Evolutionary conservation across 1,140 invertebrate genomes (phyloP).

Genomic region (Semibalanus balanoides): DNA sequence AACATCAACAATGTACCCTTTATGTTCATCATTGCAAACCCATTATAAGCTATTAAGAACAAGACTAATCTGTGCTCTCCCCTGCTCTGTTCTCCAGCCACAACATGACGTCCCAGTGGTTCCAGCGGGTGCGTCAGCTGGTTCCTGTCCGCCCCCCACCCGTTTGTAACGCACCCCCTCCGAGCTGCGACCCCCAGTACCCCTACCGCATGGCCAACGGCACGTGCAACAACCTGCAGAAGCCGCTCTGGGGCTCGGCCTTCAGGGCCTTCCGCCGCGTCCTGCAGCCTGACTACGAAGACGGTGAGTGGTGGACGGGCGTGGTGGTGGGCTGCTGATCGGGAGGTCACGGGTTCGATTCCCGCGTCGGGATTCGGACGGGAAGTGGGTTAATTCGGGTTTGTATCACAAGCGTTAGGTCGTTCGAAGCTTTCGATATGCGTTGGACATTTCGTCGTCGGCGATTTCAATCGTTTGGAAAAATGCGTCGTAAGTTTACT

Average conservation of each 20-base stretch:
- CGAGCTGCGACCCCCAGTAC: conserved; percentile 11
- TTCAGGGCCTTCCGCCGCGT: conserved; percentile 64
- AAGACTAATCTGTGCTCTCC: not conserved
- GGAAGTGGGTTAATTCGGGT: too few relatives aligned
- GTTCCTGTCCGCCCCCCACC: not conserved
- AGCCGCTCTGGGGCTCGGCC: conserved; percentile 54
- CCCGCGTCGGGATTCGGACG: too few relatives aligned
- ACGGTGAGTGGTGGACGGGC: conserved; percentile 58
- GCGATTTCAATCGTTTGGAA: too few relatives aligned
- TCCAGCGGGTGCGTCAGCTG: not conserved
- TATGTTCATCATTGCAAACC: too few relatives aligned
- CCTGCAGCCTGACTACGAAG: conserved; percentile 60
- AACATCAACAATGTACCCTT: too few relatives aligned
- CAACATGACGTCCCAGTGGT: not conserved
- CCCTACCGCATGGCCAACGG: conserved; percentile 61
- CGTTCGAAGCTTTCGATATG: too few relatives aligned
- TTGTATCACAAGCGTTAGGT: too few relatives aligned
- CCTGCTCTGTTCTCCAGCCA: not conserved
- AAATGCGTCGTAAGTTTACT: too few relatives aligned
- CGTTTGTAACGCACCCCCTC: conserved; percentile 11
- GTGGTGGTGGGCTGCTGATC: too few relatives aligned
- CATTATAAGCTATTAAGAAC: too few relatives aligned
- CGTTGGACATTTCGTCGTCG: too few relatives aligned
- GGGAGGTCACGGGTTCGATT: too few relatives aligned
- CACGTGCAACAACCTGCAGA: conserved; percentile 64